Evolutionary conservation across 2,113 vertebrate species (phyloP).

Genomic region (Eubucco bourcierii): DNA sequence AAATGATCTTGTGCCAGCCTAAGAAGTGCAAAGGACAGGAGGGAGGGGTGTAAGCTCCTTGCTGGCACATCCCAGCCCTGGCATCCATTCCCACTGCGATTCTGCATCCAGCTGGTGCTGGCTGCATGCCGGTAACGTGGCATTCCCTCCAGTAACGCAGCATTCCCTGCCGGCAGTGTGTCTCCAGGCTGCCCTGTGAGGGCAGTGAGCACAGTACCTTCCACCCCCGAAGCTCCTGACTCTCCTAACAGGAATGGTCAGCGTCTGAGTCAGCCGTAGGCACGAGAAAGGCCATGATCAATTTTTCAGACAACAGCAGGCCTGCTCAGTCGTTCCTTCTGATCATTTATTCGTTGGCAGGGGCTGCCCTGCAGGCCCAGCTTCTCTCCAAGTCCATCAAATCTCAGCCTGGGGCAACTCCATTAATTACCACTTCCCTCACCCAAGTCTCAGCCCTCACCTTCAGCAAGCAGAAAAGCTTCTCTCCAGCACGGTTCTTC

Average conservation of each 20-base stretch:
- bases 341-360: background rate
- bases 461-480: background rate
- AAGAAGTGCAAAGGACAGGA: conserved; percentile 6
- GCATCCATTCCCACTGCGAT: background rate
- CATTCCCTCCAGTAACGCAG: background rate
- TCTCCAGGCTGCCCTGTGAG: background rate
- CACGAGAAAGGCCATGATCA: background rate
- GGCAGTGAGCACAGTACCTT: background rate
- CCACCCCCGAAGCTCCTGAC: background rate
- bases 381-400: background rate
- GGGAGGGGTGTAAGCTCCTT: background rate
- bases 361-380: background rate
- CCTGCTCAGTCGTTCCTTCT: background rate
- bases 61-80: background rate
- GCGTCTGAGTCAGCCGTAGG: background rate
- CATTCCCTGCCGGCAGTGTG: background rate
- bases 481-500: background rate
- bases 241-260: background rate
- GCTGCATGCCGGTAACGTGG: background rate
- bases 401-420: background rate
- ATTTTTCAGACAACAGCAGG: background rate
- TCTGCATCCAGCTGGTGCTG: background rate
- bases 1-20: background rate
- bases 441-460: background rate
- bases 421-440: background rate